A percentile compares a stretch with the other conserved stretches of the same genome.
Conservation (phyloP, 2,888 invertebrate genomes). For the Nomada flava region DNA sequence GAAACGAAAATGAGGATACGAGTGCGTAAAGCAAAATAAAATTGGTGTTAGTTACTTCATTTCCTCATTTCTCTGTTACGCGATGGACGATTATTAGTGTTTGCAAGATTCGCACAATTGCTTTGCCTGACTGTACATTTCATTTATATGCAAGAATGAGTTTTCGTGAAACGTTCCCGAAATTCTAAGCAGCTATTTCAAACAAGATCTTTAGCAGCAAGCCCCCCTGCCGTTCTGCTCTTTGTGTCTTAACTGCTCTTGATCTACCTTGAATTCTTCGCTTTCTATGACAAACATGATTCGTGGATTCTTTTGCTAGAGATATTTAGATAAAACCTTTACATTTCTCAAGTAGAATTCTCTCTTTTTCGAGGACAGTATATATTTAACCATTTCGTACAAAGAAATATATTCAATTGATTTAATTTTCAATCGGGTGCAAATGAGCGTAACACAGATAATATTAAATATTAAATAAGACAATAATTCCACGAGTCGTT, state of each 20-base stretch:
- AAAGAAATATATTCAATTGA: too few relatives aligned
- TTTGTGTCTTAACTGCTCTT: constrained; percentile 24
- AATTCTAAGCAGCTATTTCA: constrained; percentile 31
- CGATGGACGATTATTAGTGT: too few relatives aligned
- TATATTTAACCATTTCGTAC: not conserved
- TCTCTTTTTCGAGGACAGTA: not conserved
- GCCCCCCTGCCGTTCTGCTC: constrained; percentile 33
- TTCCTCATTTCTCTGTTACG: too few relatives aligned
- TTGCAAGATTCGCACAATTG: too few relatives aligned
- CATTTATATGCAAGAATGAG: constrained; percentile 7
- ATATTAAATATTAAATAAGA: not conserved
- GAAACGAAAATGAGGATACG: too few relatives aligned
- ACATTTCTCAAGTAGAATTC: constrained; percentile 1
- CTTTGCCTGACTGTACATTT: not conserved
- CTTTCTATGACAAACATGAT: constrained; percentile 35
- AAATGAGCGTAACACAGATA: too few relatives aligned
- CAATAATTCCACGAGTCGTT: not conserved
- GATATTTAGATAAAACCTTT: not conserved
- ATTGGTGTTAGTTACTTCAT: too few relatives aligned
- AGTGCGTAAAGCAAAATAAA: too few relatives aligned
- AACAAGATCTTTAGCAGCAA: constrained; percentile 27
- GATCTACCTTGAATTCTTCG: constrained; percentile 48
- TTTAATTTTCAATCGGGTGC: too few relatives aligned
- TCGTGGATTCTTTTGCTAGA: constrained; percentile 5
- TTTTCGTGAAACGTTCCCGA: constrained; percentile 5